Evolutionary conservation across 2,888 invertebrate species (phyloP), one percentile per base, ranked within the genome.

Genomic region (Aradus depressus): DNA sequence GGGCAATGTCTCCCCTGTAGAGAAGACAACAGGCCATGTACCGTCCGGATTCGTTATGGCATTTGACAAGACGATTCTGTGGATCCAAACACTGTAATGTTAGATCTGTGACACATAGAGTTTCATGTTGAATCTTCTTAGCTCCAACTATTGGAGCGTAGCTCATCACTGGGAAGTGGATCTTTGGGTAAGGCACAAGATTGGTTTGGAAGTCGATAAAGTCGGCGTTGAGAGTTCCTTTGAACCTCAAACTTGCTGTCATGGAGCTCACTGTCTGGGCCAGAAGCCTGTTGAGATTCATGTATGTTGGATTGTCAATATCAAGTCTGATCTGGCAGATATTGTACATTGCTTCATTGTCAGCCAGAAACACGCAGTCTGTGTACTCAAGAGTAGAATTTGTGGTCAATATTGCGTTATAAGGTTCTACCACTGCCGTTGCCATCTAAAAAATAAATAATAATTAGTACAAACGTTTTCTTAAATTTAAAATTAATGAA

Each of bases 341-440:
- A 63, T 91, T 90, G 67, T 91, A 90, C 62, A 92, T 83, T 12
- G 92, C 92, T 66, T 93, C 91, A 63, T 93, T 93, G 72, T 92
- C 92, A 16, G 89, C 88, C 84, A 91, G 87, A 66, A 92, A 93
- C 2, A 89, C 86, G 66, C 92, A 92, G 68, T 92, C 91, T 0
- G 87, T 84, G 65, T 86, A 85, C 57, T 75, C 67, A 69, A 93
- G 75, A 23, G 91, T 90, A 16, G 87, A 85, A 69, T 93, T 91
- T 0, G 92, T 92, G 38, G 90, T 89, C 53, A 93, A 67, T 50
- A 90, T 80, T 0, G 92, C 84, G 67, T 93, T 93, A 71, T 93
- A 93, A 0, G 93, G 93, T 66, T 93, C 92, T 32, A 93, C 92
- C 8, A 93, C 91, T 0, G 92, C 89, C 1, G 92, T 92, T 31